phyloP scores from a whole-genome alignment of 2,113 vertebrate species.

The Semnopithecus entellus region DNA sequence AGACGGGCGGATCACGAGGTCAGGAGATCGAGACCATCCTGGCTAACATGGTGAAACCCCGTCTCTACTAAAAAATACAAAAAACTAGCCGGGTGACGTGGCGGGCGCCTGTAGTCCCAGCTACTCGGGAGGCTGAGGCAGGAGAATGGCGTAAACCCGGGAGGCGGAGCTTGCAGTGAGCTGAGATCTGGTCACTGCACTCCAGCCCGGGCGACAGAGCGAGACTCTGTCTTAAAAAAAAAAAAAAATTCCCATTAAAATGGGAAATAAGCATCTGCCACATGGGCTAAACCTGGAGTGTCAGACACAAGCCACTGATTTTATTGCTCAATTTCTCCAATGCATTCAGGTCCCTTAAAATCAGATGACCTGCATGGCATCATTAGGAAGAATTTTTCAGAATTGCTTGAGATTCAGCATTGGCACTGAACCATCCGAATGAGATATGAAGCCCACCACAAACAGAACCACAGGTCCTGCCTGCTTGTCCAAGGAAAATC shows the following conservation, averaged over 20 bases:
- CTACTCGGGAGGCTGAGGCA: too few species aligned
- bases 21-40: too few species aligned
- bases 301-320: background rate
- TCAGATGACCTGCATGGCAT: background rate
- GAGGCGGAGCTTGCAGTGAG: too few species aligned
- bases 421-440: background rate
- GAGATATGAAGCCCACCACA: background rate
- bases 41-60: too few species aligned
- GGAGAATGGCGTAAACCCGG: too few species aligned
- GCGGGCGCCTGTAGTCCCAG: too few species aligned
- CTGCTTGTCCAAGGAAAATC: background rate
- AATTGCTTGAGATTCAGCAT: background rate
- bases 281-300: background rate
- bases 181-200: too few species aligned
- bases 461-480: background rate
- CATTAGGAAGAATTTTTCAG: background rate
- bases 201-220: too few species aligned
- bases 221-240: too few species aligned
- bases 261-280: background rate
- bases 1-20: too few species aligned
- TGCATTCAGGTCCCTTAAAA: background rate
- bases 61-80: too few species aligned
- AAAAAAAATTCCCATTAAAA: background rate
- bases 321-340: conserved; percentile 8
- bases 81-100: too few species aligned